Base-by-base conservation (phyloP, 2,888 invertebrate species). In the Drosophila ustulata region DNA sequence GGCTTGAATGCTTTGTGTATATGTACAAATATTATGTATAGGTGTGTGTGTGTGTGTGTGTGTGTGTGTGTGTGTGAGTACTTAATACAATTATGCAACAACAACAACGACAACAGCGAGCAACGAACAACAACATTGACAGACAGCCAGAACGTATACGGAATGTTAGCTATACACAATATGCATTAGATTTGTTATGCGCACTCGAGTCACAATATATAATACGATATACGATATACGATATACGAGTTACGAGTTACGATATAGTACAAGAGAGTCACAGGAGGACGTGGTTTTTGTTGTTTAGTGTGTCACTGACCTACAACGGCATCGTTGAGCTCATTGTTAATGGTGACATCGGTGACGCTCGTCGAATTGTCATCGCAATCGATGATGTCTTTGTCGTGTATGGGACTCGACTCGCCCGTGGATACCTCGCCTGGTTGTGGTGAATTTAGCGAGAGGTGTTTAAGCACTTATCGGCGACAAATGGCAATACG, bases 361-460 rank as follows among this genome's bases (percentile, higher is more conserved):
- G 90, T 87, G 73, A 89, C 90, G 79, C 90, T 88, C 74, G 91
- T 90, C 71, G 89, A 90, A 79, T 79, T 88, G 80, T 90, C 86
- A 78, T 91, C 91, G 75, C 90, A 88, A 84, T 91, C 92, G 79
- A 90, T 86, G 71, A 90, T 85, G 70, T 90, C 90, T 89, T 92
- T 92, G 78, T 91, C 90, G 86, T 90, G 90, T 71, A 91, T 89
- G 80, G 92, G 92, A 88, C 92, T 92, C 83, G 92, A 90, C 74
- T 91, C 91, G 86, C 92, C 91, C 72, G 92, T 91, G 78, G 92
- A 92, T 80, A 92, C 92, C 90, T 92, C 92, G 92, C 92, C 92
- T 92, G 89, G 66, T 80, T 71, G 37, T 37, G 37, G 52, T 71
- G 59, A 69, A 76, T 73, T 73, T 70, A 70, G 56, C 47, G 70